Evolutionary conservation across 2,888 invertebrate genomes (phyloP).

Genomic region (Acanthococcus lagerstroemiae): DNA sequence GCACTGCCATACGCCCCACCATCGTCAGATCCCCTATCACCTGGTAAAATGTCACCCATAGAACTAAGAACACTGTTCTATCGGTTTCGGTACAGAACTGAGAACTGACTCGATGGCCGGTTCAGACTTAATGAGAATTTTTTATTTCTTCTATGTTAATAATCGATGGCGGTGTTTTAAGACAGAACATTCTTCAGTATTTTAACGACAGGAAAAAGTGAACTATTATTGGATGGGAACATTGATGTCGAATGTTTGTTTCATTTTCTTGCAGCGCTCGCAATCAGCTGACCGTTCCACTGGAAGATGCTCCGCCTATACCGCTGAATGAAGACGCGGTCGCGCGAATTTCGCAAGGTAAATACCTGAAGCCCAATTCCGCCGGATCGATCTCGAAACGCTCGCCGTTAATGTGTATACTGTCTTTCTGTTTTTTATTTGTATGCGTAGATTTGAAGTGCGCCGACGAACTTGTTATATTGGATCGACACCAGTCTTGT

Average conservation of each 20-base stretch:
- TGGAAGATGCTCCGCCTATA: constrained; percentile 45
- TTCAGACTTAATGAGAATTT: too few relatives aligned
- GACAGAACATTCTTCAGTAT: too few relatives aligned
- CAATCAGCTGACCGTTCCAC: constrained; percentile 43
- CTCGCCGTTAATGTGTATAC: neutral
- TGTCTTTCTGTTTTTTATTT: neutral
- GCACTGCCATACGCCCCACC: too few relatives aligned
- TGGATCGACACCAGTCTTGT: constrained; percentile 24
- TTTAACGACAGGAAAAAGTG: too few relatives aligned
- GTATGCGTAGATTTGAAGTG: constrained; percentile 6
- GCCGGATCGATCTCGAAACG: neutral
- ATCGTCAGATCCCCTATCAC: too few relatives aligned
- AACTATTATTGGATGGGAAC: neutral
- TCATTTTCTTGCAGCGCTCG: neutral
- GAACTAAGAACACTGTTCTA: too few relatives aligned
- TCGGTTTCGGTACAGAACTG: too few relatives aligned
- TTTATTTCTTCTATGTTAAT: too few relatives aligned
- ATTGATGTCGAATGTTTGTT: neutral
- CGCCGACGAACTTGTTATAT: neutral
- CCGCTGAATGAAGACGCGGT: constrained; percentile 35
- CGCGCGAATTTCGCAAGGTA: neutral
- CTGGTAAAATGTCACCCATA: too few relatives aligned
- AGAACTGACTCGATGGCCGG: too few relatives aligned
- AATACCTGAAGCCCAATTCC: too few relatives aligned
- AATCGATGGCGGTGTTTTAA: too few relatives aligned